Conservation (phyloP, 2,888 invertebrate genomes). For the Tetheella fluctuosa region DNA sequence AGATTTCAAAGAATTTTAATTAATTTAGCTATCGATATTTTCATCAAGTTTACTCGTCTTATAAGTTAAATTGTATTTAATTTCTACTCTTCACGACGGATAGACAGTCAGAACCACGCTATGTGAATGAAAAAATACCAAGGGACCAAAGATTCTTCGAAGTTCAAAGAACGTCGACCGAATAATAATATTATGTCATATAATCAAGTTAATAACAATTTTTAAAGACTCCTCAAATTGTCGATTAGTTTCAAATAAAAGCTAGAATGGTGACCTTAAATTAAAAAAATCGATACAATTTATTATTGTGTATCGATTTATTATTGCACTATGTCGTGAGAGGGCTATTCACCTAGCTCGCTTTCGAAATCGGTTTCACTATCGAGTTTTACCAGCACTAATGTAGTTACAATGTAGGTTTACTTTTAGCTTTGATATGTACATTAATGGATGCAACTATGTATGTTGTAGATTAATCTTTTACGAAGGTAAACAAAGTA, state of each 20-base stretch:
- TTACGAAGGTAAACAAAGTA: background rate
- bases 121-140: background rate
- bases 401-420: background rate
- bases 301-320: background rate
- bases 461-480: slow-evolving; percentile 1
- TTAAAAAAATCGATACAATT: background rate
- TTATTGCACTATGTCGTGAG: slow-evolving; percentile 18
- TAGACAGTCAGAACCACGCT: background rate
- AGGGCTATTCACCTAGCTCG: slow-evolving; percentile 33
- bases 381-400: slow-evolving; percentile 17
- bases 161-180: background rate
- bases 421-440: background rate
- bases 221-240: background rate
- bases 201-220: background rate
- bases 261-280: background rate
- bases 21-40: too few relatives aligned
- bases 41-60: background rate
- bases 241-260: background rate
- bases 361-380: slow-evolving; percentile 45
- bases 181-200: background rate
- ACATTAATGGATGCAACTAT: background rate
- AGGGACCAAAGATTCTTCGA: background rate
- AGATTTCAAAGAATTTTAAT: background rate
- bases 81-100: background rate
- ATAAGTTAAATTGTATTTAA: too few relatives aligned